Evolutionary conservation across 2,797 vertebrate species (phyloP).

Genomic region (Acipenser oxyrinchus): DNA sequence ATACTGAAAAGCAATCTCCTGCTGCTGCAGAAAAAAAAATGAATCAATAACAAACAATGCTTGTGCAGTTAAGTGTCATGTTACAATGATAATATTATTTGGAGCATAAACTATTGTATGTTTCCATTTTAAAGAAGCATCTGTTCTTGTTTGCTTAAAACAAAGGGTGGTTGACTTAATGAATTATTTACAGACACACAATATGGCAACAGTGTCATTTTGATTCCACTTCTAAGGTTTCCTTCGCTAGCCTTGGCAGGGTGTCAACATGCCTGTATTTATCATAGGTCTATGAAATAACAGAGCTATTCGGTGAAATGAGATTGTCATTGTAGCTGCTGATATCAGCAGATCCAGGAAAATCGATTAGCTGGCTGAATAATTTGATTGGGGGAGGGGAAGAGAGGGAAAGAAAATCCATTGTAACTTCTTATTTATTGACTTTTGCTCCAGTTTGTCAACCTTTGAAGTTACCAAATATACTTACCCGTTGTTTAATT

Average conservation of each 20-base stretch:
- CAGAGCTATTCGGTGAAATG: conserved; percentile 41
- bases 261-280: conserved; percentile 65
- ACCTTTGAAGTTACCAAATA: not conserved
- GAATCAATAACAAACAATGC: conserved; percentile 45
- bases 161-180: conserved; percentile 60
- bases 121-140: conserved; percentile 55
- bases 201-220: conserved; percentile 58
- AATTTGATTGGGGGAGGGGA: not conserved
- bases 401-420: not conserved
- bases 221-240: conserved; percentile 53
- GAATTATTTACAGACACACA: conserved; percentile 63
- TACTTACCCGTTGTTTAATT: not conserved
- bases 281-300: conserved; percentile 50
- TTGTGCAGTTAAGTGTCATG: conserved; percentile 46
- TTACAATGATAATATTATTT: conserved; percentile 42
- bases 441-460: not conserved
- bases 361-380: conserved; percentile 1
- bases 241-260: conserved; percentile 61
- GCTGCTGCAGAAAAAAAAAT: conserved; percentile 20
- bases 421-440: conserved; percentile 1
- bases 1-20: conserved; percentile 13
- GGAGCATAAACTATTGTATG: conserved; percentile 40
- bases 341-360: conserved; percentile 19
- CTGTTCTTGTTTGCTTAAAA: conserved; percentile 60
- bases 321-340: conserved; percentile 31